phyloP scores from a whole-genome alignment of 2,888 invertebrate genomes.

The Hydrotaea cyrtoneurina region DNA sequence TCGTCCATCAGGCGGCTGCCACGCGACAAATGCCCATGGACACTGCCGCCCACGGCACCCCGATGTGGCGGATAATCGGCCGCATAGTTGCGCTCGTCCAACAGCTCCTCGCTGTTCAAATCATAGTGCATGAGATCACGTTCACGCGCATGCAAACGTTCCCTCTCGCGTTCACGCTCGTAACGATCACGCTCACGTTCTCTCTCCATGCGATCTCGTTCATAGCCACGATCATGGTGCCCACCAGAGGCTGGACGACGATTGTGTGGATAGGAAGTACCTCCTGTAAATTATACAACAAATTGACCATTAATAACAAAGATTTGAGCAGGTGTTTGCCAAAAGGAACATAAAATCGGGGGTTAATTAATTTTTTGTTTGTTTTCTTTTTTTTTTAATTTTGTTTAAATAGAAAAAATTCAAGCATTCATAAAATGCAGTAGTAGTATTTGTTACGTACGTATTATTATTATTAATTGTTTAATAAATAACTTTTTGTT shows the following conservation, averaged over 20 bases:
- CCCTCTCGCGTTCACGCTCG: conserved; percentile 75
- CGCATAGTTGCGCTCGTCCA: conserved; percentile 79
- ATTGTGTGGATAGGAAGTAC: conserved; percentile 80
- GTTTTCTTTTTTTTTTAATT: neutral
- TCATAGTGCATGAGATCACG: conserved; percentile 81
- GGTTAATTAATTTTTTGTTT: conserved; percentile 54
- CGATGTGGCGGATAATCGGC: conserved; percentile 76
- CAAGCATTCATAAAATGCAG: conserved; percentile 64
- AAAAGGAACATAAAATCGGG: conserved; percentile 51
- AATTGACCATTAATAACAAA: conserved; percentile 35
- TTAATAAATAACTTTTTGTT: conserved; percentile 42
- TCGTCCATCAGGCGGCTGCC: conserved; percentile 76
- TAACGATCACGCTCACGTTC: conserved; percentile 73
- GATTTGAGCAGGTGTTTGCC: neutral
- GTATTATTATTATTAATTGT: conserved; percentile 49
- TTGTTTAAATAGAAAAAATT: conserved; percentile 49
- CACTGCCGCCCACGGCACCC: conserved; percentile 72
- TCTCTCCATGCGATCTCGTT: conserved; percentile 74
- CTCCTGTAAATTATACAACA: conserved; percentile 74
- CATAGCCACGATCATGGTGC: conserved; percentile 74
- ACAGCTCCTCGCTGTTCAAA: conserved; percentile 79
- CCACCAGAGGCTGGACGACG: conserved; percentile 78
- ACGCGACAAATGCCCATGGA: conserved; percentile 64
- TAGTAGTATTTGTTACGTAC: conserved; percentile 50
- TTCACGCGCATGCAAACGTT: conserved; percentile 79